Evolutionary conservation across 2,888 invertebrate genomes (phyloP).

Genomic region (Nemotelus nigrinus): DNA sequence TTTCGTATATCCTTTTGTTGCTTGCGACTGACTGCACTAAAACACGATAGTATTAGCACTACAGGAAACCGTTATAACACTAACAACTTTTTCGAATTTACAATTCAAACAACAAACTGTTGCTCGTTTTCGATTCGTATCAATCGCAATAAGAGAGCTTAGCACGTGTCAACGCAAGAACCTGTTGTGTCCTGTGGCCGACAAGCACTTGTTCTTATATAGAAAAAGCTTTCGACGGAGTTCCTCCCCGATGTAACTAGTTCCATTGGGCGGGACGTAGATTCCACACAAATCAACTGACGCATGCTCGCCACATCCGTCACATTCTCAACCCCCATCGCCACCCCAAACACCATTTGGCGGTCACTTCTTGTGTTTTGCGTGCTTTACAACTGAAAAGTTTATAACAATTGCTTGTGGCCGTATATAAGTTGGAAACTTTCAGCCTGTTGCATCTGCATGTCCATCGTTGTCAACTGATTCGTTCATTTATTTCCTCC

Average conservation of each 20-base stretch:
- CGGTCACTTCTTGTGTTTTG: constrained; percentile 16
- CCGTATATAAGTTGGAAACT: background rate
- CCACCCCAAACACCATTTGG: constrained; percentile 38
- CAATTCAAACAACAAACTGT: constrained; percentile 39
- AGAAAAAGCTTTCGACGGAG: constrained; percentile 49
- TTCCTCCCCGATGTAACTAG: constrained; percentile 17
- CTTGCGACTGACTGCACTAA: background rate
- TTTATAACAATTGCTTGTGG: constrained; percentile 35
- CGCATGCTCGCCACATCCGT: constrained; percentile 48
- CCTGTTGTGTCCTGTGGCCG: constrained; percentile 50
- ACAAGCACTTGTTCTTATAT: constrained; percentile 53
- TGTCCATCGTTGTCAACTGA: background rate
- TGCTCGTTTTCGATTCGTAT: constrained; percentile 28
- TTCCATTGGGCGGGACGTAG: constrained; percentile 41
- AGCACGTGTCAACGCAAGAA: constrained; percentile 52
- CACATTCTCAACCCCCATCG: constrained; percentile 6
- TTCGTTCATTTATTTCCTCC: background rate
- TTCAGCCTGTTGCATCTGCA: constrained; percentile 10
- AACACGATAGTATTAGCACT: constrained; percentile 9
- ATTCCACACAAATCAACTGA: constrained; percentile 49
- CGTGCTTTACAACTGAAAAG: constrained; percentile 1
- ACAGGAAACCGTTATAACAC: constrained; percentile 17
- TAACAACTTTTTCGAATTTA: background rate
- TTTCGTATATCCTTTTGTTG: constrained; percentile 20
- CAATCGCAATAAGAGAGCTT: constrained; percentile 36